phyloP scores from a whole-genome alignment of 2,888 invertebrate species.

The Pristionchus entomophagus region DNA sequence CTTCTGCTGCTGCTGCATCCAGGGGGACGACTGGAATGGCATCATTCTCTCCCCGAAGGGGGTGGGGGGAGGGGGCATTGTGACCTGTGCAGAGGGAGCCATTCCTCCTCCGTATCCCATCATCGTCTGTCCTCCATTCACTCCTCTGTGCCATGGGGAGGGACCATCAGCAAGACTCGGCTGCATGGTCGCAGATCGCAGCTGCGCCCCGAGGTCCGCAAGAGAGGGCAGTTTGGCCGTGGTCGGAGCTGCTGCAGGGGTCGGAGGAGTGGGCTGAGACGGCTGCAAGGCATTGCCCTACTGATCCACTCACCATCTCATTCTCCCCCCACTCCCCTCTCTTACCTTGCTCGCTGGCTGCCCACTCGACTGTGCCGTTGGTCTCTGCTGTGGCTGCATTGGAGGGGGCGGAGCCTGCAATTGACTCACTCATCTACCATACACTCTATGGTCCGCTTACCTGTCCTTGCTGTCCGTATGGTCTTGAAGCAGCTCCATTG shows the following conservation, averaged over 20 bases:
- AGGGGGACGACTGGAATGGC: neutral
- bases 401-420: constrained; percentile 18
- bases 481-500: neutral
- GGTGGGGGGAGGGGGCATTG: too few species aligned
- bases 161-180: neutral
- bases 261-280: neutral
- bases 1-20: constrained; percentile 18
- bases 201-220: neutral
- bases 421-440: neutral
- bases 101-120: constrained; percentile 24
- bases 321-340: neutral
- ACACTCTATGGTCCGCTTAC: neutral
- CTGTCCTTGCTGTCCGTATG: neutral
- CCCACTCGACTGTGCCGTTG: neutral
- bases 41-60: neutral
- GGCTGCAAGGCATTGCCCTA: too few species aligned
- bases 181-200: neutral
- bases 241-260: neutral
- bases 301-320: neutral
- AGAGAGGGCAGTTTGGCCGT: constrained; percentile 26
- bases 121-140: neutral
- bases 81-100: neutral
- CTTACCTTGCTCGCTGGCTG: neutral
- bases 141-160: constrained; percentile 45
- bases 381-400: neutral